Evolutionary conservation across 2,113 vertebrate genomes (phyloP).

Genomic region (Engystomops pustulosus): DNA sequence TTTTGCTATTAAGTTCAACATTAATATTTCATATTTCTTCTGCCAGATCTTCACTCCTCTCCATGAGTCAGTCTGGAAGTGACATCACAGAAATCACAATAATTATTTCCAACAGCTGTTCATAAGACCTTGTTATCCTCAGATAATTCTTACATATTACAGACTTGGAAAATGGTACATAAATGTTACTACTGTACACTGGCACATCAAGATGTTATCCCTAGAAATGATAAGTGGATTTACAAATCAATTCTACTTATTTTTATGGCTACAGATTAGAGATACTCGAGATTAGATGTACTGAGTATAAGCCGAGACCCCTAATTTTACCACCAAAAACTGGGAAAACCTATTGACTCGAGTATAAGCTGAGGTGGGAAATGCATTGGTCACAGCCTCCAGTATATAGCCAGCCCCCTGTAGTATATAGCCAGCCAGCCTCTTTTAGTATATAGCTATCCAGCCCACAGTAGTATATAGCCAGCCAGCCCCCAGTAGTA

Average conservation of each 20-base stretch:
- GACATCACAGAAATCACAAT: background rate
- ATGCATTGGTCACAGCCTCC: no score
- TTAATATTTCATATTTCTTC: background rate
- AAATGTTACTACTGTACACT: background rate
- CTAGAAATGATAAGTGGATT: background rate
- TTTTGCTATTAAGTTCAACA: background rate
- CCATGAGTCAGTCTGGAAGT: constrained; percentile 22
- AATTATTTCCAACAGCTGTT: constrained; percentile 30
- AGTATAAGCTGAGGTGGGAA: no score
- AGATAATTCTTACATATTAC: constrained; percentile 1
- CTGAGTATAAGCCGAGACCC: no score
- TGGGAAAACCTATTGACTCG: no score
- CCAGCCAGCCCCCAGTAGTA: no score
- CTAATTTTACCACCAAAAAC: no score
- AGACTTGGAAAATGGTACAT: background rate
- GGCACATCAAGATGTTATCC: background rate
- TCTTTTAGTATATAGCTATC: no score
- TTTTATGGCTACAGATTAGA: background rate
- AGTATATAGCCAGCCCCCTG: no score
- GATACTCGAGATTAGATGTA: no score
- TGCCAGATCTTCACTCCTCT: background rate
- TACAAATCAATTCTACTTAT: background rate
- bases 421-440: no score
- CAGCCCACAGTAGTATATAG: no score
- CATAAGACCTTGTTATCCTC: constrained; percentile 26